Evolutionary conservation across 2,888 invertebrate species (phyloP).

Genomic region (Endotricha flammealis): DNA sequence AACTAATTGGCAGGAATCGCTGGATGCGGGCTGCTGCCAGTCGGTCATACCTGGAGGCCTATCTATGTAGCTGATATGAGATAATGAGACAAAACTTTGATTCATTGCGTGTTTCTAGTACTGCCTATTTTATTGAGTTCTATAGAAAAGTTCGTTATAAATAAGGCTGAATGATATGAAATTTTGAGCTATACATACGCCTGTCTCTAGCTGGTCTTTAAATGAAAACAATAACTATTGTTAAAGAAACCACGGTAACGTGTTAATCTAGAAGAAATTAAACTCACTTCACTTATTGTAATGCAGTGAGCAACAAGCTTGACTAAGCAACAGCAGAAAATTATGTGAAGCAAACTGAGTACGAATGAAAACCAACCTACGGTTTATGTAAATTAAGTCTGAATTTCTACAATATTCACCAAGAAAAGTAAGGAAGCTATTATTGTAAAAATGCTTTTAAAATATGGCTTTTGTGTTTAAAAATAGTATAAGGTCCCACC

Average conservation of each 20-base stretch:
- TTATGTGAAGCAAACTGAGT: constrained; percentile 7
- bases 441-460: constrained; percentile 22
- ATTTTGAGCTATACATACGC: no score
- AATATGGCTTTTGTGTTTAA: constrained; percentile 19
- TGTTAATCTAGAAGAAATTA: constrained; percentile 3
- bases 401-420: constrained; percentile 4
- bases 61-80: no score
- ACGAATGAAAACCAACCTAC: constrained; percentile 8
- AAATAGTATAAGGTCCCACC: background rate
- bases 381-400: constrained; percentile 3
- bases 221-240: background rate
- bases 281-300: background rate
- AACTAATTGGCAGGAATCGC: no score
- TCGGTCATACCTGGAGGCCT: no score
- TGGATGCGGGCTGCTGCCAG: no score
- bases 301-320: background rate
- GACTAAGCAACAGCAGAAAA: constrained; percentile 5
- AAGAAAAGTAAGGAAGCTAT: constrained; percentile 17
- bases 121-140: no score
- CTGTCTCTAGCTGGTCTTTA: background rate
- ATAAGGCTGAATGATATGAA: no score
- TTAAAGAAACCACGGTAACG: background rate
- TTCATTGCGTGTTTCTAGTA: no score
- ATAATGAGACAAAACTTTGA: no score
- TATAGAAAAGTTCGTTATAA: no score